These are phyloP conservation scores for Cacoxenus indagator DNA, from an alignment of 2,888 invertebrate genomes.

Conservation along the genomic window DNA sequence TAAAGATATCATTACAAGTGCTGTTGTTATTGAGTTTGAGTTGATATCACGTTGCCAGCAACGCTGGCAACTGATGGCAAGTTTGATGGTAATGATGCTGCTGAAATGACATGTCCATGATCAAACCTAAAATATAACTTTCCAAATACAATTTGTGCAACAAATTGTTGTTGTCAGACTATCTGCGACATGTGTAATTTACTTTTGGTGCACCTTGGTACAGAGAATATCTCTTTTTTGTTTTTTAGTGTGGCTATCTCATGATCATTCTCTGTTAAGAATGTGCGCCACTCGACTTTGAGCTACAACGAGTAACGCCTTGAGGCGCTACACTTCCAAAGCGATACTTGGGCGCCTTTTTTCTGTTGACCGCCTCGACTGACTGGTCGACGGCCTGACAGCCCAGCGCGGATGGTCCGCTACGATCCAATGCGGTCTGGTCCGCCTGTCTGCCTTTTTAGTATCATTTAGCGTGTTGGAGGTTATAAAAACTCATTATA, in stretches of 20 bases:
- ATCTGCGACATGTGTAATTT: slow-evolving; percentile 23
- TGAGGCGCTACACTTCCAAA: slow-evolving; percentile 43
- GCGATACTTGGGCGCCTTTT: slow-evolving; percentile 37
- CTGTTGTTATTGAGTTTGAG: slow-evolving; percentile 49
- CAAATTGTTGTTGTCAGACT: background rate
- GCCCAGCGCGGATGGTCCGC: no score
- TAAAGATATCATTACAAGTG: slow-evolving; percentile 31
- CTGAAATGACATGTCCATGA: slow-evolving; percentile 18
- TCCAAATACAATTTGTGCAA: slow-evolving; percentile 17
- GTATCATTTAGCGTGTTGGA: slow-evolving; percentile 51
- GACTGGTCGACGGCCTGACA: no score
- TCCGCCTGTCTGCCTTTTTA: slow-evolving; percentile 14
- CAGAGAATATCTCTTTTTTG: background rate
- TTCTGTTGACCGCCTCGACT: background rate
- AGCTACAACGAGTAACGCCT: slow-evolving; percentile 52
- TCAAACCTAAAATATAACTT: slow-evolving; percentile 14
- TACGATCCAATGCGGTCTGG: background rate
- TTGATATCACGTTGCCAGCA: background rate
- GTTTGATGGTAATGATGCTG: slow-evolving; percentile 18
- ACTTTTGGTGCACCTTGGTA: background rate
- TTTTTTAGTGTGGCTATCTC: background rate
- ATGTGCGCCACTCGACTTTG: background rate
- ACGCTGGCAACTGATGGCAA: background rate
- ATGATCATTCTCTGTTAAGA: slow-evolving; percentile 32
- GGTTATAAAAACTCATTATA: slow-evolving; percentile 66